A percentile compares a stretch with the other conserved stretches of the same genome.
These are phyloP conservation scores for Drosophila nr. perissopoda DNA, from an alignment of 2,888 invertebrate genomes.

Conservation along the genomic window DNA sequence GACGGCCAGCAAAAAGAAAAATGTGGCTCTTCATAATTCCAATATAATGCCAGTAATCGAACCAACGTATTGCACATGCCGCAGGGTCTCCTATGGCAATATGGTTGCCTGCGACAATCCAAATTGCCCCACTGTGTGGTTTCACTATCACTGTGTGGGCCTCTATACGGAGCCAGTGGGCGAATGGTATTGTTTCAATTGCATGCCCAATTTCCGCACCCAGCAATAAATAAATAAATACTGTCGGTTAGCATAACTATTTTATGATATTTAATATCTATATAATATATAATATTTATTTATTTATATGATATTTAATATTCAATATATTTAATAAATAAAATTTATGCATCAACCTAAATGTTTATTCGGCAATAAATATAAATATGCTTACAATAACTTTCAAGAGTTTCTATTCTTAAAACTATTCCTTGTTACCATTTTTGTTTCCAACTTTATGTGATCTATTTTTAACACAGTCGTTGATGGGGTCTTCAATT, in stretches of 20 bases:
- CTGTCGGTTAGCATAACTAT: slow-evolving; percentile 18
- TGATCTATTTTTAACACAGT: not conserved
- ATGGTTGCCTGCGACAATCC: slow-evolving; percentile 98
- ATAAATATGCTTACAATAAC: not conserved
- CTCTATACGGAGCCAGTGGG: slow-evolving; percentile 95
- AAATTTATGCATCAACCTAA: not conserved
- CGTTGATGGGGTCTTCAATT: not conserved
- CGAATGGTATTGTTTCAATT: slow-evolving; percentile 97
- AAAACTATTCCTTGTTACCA: not conserved
- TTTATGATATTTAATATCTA: not conserved
- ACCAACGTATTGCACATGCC: slow-evolving; percentile 98
- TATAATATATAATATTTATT: too few species aligned
- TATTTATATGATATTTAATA: too few species aligned
- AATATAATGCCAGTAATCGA: slow-evolving; percentile 89
- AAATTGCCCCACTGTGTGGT: slow-evolving; percentile 95
- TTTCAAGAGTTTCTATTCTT: not conserved
- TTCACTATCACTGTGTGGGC: slow-evolving; percentile 96
- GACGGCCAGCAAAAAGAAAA: too few species aligned
- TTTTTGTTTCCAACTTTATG: not conserved
- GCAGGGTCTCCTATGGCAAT: slow-evolving; percentile 97
- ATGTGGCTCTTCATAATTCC: too few species aligned
- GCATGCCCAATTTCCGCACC: slow-evolving; percentile 87
- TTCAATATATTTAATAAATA: not conserved
- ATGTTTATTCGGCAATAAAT: not conserved
- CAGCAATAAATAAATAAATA: not conserved